Base-by-base conservation (phyloP, 1,140 invertebrate species). In the Caerostris darwini region DNA sequence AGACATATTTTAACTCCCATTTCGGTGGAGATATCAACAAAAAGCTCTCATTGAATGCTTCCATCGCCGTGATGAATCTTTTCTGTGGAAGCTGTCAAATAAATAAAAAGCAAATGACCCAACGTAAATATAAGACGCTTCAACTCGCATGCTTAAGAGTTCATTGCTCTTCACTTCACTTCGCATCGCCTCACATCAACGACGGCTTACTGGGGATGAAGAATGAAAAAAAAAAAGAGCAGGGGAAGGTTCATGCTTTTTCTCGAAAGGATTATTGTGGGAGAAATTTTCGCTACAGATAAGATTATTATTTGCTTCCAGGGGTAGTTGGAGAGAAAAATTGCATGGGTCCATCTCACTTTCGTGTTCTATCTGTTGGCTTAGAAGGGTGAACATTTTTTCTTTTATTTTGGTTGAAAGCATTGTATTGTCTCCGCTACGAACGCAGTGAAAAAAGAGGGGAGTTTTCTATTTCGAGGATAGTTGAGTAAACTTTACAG, bases 261-360 rank as follows among this genome's bases (percentile, higher is more conserved):
- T 58, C 10, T 57, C 14, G 7, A 12, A 85, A 85, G 54, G 54
- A 57, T 85, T 85, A 85, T 85, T 85, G 82, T 85, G 82, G 54
- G n/a, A 57, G 54, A 58, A 85, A 57, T 85, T 85, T 54, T 57
- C 82, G n/a, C 54, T 17, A 57, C 17, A 85, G 82, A 85, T 85
- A 77, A 77, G 50, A 77, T 58, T 56, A 85, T 85, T 56, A 85
- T 85, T 85, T 56, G 56, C 56, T 85, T 85, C 57, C 14, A 85
- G 54, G 54, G 7, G 14, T 12, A 85, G 17, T 17, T 14, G 54
- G 14, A 19, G 56, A 57, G 4, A 57, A 83, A 56, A 83, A 54
- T 57, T 57, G 14, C 17, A 7, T 54, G 5, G 7, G 54, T 10
- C 7, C 19, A 71, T 71, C 50, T 71, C 8, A 64, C 10, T 12